These are phyloP conservation scores for Chondrosia reniformis DNA, from an alignment of 37 sponge, comb jelly and placozoan genomes.

Conservation along the genomic window DNA sequence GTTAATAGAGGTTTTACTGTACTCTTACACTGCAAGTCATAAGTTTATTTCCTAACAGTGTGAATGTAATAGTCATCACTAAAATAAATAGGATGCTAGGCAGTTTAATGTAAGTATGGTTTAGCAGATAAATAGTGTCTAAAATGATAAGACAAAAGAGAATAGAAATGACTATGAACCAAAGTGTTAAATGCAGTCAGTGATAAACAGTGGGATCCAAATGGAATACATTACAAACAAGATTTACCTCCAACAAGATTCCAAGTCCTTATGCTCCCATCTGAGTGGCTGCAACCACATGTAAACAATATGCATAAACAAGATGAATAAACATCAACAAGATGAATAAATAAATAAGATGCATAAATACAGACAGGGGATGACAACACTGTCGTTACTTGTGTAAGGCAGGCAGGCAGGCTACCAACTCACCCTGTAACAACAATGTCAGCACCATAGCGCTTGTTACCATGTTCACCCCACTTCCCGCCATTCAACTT, in stretches of 20 bases:
- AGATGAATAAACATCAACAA: not conserved
- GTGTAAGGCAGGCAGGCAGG: not conserved
- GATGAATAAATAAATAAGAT: not conserved
- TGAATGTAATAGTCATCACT: too few species aligned
- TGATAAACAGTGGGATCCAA: too few species aligned
- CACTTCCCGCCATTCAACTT: conserved; percentile 68
- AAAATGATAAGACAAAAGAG: too few species aligned
- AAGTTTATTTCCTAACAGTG: too few species aligned
- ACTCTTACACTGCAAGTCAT: too few species aligned
- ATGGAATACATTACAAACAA: too few species aligned
- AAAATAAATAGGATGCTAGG: too few species aligned
- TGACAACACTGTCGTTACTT: not conserved
- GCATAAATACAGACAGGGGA: not conserved
- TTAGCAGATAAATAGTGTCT: too few species aligned
- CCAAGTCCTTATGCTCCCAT: not conserved
- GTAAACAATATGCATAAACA: not conserved
- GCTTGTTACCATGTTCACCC: conserved; percentile 23
- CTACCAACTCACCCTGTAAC: not conserved
- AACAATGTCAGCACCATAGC: not conserved
- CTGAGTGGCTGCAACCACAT: not conserved
- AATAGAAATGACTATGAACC: too few species aligned
- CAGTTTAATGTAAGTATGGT: too few species aligned
- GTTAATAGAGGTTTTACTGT: too few species aligned
- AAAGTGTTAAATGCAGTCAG: too few species aligned
- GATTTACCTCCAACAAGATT: conserved; percentile 14